Conservation (phyloP, 2,888 invertebrate species). For the Melitaea athalia region DNA sequence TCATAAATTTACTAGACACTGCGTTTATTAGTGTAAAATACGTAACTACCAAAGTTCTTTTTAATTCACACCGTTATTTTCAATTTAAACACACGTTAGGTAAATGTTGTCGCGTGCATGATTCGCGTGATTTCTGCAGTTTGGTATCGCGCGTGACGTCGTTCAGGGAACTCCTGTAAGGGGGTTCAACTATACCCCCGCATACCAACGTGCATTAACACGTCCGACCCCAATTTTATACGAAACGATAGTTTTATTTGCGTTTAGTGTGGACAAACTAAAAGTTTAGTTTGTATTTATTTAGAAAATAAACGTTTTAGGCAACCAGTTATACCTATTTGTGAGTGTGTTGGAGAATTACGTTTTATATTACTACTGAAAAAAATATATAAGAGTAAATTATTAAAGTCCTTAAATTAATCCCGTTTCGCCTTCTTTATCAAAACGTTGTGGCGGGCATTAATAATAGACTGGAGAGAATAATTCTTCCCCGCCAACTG, state of each 20-base stretch:
- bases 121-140: conserved; percentile 77
- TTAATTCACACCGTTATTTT: background rate
- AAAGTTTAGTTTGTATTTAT: conserved; percentile 39
- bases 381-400: background rate
- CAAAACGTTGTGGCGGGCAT: conserved; percentile 20
- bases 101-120: conserved; percentile 62
- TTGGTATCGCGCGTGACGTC: conserved; percentile 75
- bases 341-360: background rate
- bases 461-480: conserved; percentile 22
- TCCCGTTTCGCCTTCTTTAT: conserved; percentile 10
- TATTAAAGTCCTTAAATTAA: conserved; percentile 9
- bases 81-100: conserved; percentile 1
- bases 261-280: conserved; percentile 48
- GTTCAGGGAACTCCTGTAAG: conserved; percentile 63
- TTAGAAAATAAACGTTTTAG: conserved; percentile 12
- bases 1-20: background rate
- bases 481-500: conserved; percentile 27
- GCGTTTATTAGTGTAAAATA: background rate
- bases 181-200: conserved; percentile 64
- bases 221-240: conserved; percentile 74
- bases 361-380: background rate
- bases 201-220: conserved; percentile 73
- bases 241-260: conserved; percentile 76
- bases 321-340: background rate
- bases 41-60: background rate